Percentiles rank a stretch among this genome's conserved stretches.
Conservation (phyloP, 2,797 vertebrate species). For the Bovichtus variegatus region DNA sequence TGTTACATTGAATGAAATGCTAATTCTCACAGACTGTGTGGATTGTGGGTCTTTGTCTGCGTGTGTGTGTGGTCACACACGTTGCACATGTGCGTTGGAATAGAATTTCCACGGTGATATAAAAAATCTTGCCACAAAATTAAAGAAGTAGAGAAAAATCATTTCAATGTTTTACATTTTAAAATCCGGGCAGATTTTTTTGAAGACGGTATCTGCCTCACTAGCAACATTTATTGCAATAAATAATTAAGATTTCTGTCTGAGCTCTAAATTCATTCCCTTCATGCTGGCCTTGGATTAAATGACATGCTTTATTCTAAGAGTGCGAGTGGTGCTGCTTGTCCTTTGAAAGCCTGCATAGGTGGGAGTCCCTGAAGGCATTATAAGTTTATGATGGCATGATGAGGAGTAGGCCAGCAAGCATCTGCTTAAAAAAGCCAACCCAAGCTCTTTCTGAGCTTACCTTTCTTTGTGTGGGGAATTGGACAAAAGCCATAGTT, state of each 20-base stretch:
- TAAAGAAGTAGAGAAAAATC: background rate
- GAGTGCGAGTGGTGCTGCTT: slow-evolving; percentile 36
- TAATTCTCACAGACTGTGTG: slow-evolving; percentile 82
- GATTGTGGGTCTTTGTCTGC: slow-evolving; percentile 70
- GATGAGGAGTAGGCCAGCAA: slow-evolving; percentile 77
- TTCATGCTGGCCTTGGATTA: slow-evolving; percentile 47
- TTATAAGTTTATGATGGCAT: slow-evolving; percentile 80
- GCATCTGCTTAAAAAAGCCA: slow-evolving; percentile 81
- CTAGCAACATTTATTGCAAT: background rate
- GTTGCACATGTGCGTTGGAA: slow-evolving; percentile 53
- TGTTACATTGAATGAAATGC: slow-evolving; percentile 87
- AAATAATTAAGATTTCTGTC: slow-evolving; percentile 38
- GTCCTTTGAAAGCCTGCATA: slow-evolving; percentile 65
- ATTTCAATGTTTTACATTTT: background rate
- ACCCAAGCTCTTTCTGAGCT: slow-evolving; percentile 77
- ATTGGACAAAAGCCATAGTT: slow-evolving; percentile 88
- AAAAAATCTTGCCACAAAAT: slow-evolving; percentile 20
- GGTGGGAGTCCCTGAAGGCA: slow-evolving; percentile 74
- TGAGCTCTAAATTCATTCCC: slow-evolving; percentile 25
- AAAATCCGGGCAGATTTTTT: background rate
- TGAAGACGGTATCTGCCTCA: background rate
- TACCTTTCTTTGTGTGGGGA: slow-evolving; percentile 80
- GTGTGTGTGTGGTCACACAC: slow-evolving; percentile 58
- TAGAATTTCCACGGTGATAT: slow-evolving; percentile 29
- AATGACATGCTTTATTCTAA: slow-evolving; percentile 62